A percentile compares a stretch with the other conserved stretches of the same genome.
Conservation (phyloP, 2,113 vertebrate species). For the Malaclemys terrapin region DNA sequence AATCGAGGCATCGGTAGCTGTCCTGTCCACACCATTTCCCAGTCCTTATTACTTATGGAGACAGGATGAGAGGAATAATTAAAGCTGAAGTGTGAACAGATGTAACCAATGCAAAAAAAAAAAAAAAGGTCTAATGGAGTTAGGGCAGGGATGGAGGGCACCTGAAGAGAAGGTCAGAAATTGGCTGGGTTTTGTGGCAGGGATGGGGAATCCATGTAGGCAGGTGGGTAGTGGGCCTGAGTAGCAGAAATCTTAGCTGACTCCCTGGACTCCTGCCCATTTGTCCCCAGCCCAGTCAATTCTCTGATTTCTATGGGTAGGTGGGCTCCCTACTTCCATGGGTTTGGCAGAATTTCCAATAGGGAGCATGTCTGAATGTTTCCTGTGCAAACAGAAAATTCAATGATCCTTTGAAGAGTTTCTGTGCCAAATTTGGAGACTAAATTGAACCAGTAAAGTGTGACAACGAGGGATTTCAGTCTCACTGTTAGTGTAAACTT, state of each 20-base stretch:
- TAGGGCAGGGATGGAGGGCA: not conserved
- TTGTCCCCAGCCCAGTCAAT: not conserved
- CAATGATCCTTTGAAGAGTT: not conserved
- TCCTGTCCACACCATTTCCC: not conserved
- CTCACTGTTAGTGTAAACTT: not conserved
- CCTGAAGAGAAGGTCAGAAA: not conserved
- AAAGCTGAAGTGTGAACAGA: not conserved
- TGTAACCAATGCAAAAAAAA: not conserved
- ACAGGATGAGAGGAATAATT: not conserved
- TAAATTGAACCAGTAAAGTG: not conserved
- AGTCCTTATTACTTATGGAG: not conserved
- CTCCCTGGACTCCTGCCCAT: not conserved
- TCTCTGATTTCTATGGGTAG: not conserved
- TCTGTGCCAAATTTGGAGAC: constrained; percentile 1
- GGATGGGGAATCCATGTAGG: not conserved
- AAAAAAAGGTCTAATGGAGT: not conserved
- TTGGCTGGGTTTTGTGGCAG: not conserved
- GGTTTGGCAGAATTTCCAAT: not conserved
- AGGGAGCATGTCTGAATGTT: not conserved
- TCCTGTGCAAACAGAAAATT: not conserved
- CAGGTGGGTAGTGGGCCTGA: not conserved
- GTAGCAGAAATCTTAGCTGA: not conserved
- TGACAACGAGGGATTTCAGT: not conserved
- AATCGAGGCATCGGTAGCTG: not conserved
- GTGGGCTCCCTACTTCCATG: not conserved